These are phyloP conservation scores for Bimastos eiseni DNA, from an alignment of 2,888 invertebrate genomes.

Conservation along the genomic window DNA sequence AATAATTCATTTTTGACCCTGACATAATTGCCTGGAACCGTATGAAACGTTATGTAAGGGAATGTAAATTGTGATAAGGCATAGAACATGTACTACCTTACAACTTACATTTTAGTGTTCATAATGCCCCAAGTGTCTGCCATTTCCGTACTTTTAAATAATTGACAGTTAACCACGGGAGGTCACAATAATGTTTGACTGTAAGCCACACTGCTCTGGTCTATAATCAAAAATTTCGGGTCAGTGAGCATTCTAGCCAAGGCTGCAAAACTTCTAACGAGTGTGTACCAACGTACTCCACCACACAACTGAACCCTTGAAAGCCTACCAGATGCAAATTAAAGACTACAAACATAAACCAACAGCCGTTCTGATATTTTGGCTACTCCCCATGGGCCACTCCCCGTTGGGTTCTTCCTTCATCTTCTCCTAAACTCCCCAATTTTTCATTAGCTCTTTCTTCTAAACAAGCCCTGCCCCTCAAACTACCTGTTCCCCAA, in stretches of 20 bases:
- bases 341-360: neutral
- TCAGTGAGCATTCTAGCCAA: neutral
- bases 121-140: neutral
- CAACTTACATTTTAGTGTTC: neutral
- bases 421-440: neutral
- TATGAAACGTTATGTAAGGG: neutral
- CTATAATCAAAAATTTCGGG: neutral
- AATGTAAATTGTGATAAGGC: neutral
- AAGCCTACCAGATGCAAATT: neutral
- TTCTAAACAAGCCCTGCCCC: neutral
- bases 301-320: neutral
- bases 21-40: neutral
- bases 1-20: neutral
- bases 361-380: neutral
- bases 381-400: neutral
- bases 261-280: neutral
- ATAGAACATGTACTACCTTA: neutral
- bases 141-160: neutral
- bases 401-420: neutral
- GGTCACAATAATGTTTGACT: constrained; percentile 13
- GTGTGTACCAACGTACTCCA: neutral
- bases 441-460: neutral
- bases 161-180: neutral
- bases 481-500: too few relatives aligned
- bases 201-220: neutral